phyloP scores from a whole-genome alignment of 2,797 vertebrate genomes.

The Cirrhinus molitorella region DNA sequence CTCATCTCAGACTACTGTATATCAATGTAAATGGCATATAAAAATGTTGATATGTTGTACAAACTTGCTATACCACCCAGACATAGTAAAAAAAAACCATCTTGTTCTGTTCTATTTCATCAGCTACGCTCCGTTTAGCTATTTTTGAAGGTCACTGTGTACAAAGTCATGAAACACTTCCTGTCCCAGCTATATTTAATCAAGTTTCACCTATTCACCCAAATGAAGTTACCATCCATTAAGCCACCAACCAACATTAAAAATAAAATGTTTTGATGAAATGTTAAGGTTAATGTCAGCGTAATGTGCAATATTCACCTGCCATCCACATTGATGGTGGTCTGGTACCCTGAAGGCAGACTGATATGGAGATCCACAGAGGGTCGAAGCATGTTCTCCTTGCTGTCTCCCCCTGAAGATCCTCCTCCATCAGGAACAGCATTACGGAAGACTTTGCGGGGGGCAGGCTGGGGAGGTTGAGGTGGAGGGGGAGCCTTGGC shows the following conservation, averaged over 20 bases:
- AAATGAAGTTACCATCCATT: not conserved
- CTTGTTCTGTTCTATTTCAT: not conserved
- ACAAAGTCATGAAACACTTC: not conserved
- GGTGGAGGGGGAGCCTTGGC: constrained; percentile 87
- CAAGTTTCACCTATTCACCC: not conserved
- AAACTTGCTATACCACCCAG: not conserved
- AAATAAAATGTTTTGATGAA: not conserved
- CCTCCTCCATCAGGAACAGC: constrained; percentile 74
- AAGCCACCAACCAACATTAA: not conserved
- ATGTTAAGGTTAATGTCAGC: not conserved
- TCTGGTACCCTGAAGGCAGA: constrained; percentile 84
- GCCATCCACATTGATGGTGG: constrained; percentile 81
- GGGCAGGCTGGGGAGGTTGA: constrained; percentile 71
- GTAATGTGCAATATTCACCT: constrained; percentile 80
- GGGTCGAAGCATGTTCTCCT: constrained; percentile 83
- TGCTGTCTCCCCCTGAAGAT: constrained; percentile 74
- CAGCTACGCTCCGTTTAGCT: not conserved
- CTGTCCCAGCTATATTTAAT: not conserved
- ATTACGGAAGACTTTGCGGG: constrained; percentile 75
- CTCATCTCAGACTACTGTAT: too few relatives aligned
- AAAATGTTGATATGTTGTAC: not conserved
- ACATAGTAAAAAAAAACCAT: not conserved
- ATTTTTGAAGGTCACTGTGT: not conserved
- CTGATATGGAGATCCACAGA: constrained; percentile 81
- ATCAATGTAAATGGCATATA: too few relatives aligned